Evolutionary conservation across 2,888 invertebrate species (phyloP), one percentile per base, ranked within the genome.

Genomic region (Archaeoteleia sp.): DNA sequence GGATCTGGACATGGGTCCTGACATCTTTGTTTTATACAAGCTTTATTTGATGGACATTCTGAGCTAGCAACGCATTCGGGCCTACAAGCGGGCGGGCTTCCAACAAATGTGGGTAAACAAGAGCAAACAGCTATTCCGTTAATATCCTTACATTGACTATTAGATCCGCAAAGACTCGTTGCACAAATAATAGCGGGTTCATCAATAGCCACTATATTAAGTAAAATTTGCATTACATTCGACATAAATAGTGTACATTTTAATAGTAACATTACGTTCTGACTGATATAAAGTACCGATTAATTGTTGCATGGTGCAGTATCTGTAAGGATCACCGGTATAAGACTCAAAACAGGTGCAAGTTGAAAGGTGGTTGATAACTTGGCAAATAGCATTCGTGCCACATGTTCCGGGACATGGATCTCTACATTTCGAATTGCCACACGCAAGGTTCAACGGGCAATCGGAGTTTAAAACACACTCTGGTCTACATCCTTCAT

Each of bases 61-160:
- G 93, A 90, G 81, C 92, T 94, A 2, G 94, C 90, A 8, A 93
- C 89, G 85, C 95, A 95, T 84, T 95, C 95, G 0, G 95, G 93
- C 75, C 92, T 88, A 79, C 95, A 95, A 1, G 87, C 87, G 6
- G 88, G 88, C 58, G 95, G 92, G 37, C 89, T 89, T 23, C 94
- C 94, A 61, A 88, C 88, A 86, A 91, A 93, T 27, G 93, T 93
- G 39, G 92, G 85, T 30, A 89, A 80, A 74, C 90, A 91, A 13
- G 90, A 88, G 75, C 91, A 91, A 17, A 89, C 88, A 0, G 90
- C 89, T 86, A 93, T 92, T 48, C 88, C 90, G 83, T 92, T 92
- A 57, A 91, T 87, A 77, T 90, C 90, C 69, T 91, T 88, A 81
- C 93, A 94, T 82, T 92, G 91, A 78, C 92, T 92, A 80, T 93